Evolutionary conservation across 2,888 invertebrate species (phyloP), one percentile per base, ranked within the genome.

Genomic region (Aspidapion aeneum): DNA sequence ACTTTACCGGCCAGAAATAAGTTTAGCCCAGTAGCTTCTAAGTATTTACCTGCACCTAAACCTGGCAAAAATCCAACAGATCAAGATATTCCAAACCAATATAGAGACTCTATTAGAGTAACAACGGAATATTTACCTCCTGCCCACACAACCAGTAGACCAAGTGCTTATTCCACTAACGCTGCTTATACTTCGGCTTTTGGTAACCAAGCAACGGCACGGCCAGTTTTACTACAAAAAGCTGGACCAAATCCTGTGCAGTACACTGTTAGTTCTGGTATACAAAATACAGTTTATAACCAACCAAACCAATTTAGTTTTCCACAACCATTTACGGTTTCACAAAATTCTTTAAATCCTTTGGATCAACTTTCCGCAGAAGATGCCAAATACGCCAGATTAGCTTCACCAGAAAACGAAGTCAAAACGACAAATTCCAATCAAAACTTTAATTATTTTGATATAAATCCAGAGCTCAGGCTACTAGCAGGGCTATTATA

Each of bases 61-160:
- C 60, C 66, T 1, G 64, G 66, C 3, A 62, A 66, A 51, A 63
- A 55, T 18, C 18, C 17, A 17, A 52, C 17, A 9, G 12, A 7
- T 35, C 5, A 35, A 35, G 35, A 35, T 35, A 12, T 35, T 7
- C 12, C 35, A 7, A 58, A 59, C 12, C 59, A 61, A 17, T 66
- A 55, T 17, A 21, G 59, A 21, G 9, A 49, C 21, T 59, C 63
- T 3, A 49, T 21, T n/a, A 55, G 62, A 2, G 57, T 58, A 3
- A 64, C 66, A 20, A 58, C 61, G 5, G 51, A 66, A 19, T 64
- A 66, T 60, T 19, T 66, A 12, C 66, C 66, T 49, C 63, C 67
- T 21, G 22, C 18, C 18, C 7, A 52, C n/a, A 52, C 60, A 35
- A 35, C 35, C 35, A 35, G 5, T 12, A 35, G 35, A 35, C 35